Evolutionary conservation across 2,113 vertebrate genomes (phyloP), one percentile per base, ranked within the genome.

Genomic region (Nansenia antarctica): DNA sequence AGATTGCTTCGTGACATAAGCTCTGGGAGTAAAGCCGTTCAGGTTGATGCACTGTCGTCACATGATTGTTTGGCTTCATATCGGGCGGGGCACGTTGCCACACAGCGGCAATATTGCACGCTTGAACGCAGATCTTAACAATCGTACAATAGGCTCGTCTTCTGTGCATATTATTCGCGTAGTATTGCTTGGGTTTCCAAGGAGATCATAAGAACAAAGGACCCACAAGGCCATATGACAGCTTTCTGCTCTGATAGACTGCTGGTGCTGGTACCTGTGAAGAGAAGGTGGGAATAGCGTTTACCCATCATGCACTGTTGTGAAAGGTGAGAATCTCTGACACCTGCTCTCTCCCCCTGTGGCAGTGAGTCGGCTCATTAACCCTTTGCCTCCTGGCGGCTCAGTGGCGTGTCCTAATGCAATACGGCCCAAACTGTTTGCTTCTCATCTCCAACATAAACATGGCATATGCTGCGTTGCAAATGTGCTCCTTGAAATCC

Each of bases 1-100:
- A 82, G 84, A 88, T 88, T 79, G 84, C 69, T 69, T 67, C 64
- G 81, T 81, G 83, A 73, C 80, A 81, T 78, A 85, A 74, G 78
- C 82, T 76, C 0, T 27, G 29, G 14, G 26, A 30, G 54, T 57
- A 15, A 57, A 15, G 11, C 12, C 24, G 54, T 57, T 15, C 14
- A 5, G 54, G 27, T 26, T 54, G 12, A 2, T 9, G 18, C 45
- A 49, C 45, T 14, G 14, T 2, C 14, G 45, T n/a, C 45, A 20
- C 45, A 8, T 20, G n/a, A 15, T 49, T n/a, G 20, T 49, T 49
- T n/a, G 5, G n/a, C n/a, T 49, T 20, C n/a, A 20, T 49, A 20
- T 49, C 45, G 14, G 45, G 45, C 18, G 20, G 45, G 45, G 2
- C 5, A n/a, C n/a, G 14, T 49, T 2, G 18, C 20, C 45, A 20